Evolutionary conservation across 1,140 invertebrate genomes (phyloP), one percentile per base, ranked within the genome.

Genomic region (Aporrectodea caliginosa): DNA sequence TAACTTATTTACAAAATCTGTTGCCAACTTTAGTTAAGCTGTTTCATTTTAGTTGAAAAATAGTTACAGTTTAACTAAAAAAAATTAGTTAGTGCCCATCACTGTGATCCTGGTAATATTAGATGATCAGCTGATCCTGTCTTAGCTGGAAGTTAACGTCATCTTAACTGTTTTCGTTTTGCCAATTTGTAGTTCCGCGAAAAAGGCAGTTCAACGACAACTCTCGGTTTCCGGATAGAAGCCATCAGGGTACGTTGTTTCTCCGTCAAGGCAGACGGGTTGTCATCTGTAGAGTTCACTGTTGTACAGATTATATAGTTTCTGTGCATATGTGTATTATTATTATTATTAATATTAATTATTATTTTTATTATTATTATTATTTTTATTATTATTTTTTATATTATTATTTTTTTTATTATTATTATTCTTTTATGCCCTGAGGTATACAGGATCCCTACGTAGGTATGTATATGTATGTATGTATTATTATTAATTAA

Each of bases 141-240:
- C n/a, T n/a, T n/a, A n/a, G n/a, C n/a, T n/a, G n/a, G n/a, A n/a
- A n/a, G n/a, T n/a, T n/a, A 71, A 70, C 31, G 1, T 30, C 2
- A 30, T 74, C 32, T 30, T 32, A n/a, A 74, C 33, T 16, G 69
- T 34, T 31, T 68, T 43, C 70, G 2, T 35, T 33, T 80, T 82
- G 27, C 68, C 78, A 32, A 34, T 35, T 82, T 83, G 77, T 83
- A 87, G 86, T 88, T 88, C 74, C 80, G 97, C 74, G 97, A 99
- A 89, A 96, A 95, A 16, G 97, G 98, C 85, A 98, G 96, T 31
- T 98, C 96, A 68, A 98, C 96, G 2, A 93, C 96, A 0, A 94
- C 94, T 2, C 90, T 98, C 69, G 97, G 97, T 73, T 99, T 99
- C 88, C 91, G 97, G 81, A 96, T 99, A 84, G 97, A 99, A 89